Conservation (phyloP, 2,113 vertebrate genomes). For the Nicator chloris region DNA sequence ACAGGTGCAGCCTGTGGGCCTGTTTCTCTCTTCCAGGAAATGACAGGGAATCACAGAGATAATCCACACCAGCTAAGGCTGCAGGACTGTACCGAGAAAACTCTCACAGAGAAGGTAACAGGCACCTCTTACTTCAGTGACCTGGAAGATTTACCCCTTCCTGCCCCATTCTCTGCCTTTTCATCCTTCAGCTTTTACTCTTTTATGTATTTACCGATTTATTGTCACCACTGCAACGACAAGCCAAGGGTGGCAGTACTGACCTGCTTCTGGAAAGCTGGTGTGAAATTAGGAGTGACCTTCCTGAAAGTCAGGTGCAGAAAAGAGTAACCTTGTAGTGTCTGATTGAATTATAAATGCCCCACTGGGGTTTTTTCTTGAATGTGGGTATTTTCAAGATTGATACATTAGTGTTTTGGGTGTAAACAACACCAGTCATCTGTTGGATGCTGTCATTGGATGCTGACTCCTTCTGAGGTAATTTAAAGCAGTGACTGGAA, state of each 20-base stretch:
- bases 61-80: background rate
- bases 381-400: background rate
- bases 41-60: background rate
- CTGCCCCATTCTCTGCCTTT: background rate
- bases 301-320: background rate
- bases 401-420: background rate
- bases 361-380: background rate
- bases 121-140: background rate
- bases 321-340: background rate
- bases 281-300: background rate
- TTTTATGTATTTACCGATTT: background rate
- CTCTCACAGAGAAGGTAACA: background rate
- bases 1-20: conserved; percentile 34
- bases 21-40: background rate
- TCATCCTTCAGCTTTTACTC: background rate
- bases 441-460: background rate
- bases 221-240: background rate
- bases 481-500: background rate
- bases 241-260: background rate
- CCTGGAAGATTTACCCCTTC: background rate
- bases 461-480: background rate
- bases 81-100: background rate
- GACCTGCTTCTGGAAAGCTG: background rate
- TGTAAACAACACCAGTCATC: background rate
- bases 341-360: background rate